Conservation (phyloP, 2,113 vertebrate species). For the Phaethon lepturus region DNA sequence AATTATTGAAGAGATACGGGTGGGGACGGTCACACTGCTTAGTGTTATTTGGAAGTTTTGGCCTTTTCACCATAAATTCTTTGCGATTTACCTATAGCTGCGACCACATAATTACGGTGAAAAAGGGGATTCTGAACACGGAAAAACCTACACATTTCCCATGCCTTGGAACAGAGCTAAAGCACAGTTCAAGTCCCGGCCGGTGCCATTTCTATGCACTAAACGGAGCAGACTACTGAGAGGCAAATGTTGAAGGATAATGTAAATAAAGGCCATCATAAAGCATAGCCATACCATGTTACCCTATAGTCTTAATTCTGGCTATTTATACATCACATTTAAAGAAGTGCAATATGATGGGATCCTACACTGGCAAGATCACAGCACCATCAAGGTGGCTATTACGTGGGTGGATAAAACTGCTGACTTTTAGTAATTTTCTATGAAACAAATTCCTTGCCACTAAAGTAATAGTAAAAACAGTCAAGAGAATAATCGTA, state of each 20-base stretch:
- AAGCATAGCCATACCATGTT: neutral
- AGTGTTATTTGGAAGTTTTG: neutral
- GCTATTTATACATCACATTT: neutral
- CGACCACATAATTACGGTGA: neutral
- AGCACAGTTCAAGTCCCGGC: neutral
- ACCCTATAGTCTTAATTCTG: neutral
- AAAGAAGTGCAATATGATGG: fast-evolving
- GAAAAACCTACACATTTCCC: neutral
- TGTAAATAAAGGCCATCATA: neutral
- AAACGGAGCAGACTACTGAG: fast-evolving
- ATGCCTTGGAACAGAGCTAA: neutral
- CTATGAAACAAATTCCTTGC: neutral
- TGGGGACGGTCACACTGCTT: fast-evolving
- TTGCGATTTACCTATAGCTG: neutral
- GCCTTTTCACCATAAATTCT: neutral
- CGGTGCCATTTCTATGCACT: neutral
- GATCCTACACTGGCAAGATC: neutral
- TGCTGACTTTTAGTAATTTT: neutral
- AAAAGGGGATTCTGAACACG: neutral
- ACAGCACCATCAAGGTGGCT: neutral
- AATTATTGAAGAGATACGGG: fast-evolving
- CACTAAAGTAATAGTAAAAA: neutral
- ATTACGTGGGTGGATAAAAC: neutral
- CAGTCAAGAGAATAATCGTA: neutral
- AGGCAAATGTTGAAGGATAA: neutral